These are phyloP conservation scores for Acyrthosiphon pisum DNA, from an alignment of 1,140 invertebrate species.

Conservation along the genomic window DNA sequence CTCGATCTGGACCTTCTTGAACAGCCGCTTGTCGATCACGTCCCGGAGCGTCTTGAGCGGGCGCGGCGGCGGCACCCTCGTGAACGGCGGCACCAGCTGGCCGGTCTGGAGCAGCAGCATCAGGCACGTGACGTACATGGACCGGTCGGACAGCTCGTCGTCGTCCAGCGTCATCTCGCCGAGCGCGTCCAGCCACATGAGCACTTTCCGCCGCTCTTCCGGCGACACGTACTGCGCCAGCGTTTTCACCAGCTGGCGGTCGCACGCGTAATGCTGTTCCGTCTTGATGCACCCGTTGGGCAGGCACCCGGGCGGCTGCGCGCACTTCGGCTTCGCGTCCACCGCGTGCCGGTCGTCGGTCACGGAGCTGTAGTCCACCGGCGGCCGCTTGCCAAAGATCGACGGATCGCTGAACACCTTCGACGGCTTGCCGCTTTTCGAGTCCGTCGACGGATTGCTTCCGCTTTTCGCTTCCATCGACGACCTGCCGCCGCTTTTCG, in stretches of 20 bases:
- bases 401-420: neutral
- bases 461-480: neutral
- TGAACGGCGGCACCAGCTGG: constrained; percentile 25
- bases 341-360: neutral
- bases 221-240: constrained; percentile 14
- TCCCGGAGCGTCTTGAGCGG: constrained; percentile 13
- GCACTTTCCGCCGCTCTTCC: neutral
- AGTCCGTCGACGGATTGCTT: neutral
- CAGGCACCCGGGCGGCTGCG: neutral
- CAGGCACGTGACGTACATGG: constrained; percentile 10
- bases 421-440: neutral
- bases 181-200: neutral
- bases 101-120: constrained; percentile 9
- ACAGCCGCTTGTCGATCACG: constrained; percentile 41
- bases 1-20: constrained; percentile 10
- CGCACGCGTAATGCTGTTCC: constrained; percentile 8
- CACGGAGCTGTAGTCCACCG: neutral
- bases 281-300: constrained; percentile 18
- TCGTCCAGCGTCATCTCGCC: constrained; percentile 18
- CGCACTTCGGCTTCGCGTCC: neutral
- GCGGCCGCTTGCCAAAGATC: neutral
- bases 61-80: neutral
- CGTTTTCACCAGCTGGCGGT: neutral
- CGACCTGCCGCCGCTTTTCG: neutral
- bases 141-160: constrained; percentile 27